Evolutionary conservation across 2,888 invertebrate genomes (phyloP).

Genomic region (Microdon myrmicae): DNA sequence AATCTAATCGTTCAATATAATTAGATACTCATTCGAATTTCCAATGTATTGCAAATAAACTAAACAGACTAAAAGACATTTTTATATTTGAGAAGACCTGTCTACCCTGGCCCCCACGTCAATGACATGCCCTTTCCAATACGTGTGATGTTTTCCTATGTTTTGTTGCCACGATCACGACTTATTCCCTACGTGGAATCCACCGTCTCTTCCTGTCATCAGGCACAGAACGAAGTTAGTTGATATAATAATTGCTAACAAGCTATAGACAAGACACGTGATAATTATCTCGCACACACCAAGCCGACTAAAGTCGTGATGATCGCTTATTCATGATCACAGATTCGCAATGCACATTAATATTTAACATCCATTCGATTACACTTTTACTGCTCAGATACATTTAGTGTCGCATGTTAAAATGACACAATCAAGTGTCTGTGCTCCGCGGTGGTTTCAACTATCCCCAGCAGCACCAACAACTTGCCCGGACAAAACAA

Average conservation of each 20-base stretch:
- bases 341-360: slow-evolving; percentile 51
- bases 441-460: slow-evolving; percentile 55
- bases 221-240: slow-evolving; percentile 17
- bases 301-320: slow-evolving; percentile 36
- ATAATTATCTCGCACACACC: slow-evolving; percentile 34
- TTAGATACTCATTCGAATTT: slow-evolving; percentile 28
- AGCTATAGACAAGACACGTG: slow-evolving; percentile 46
- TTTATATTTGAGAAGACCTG: slow-evolving; percentile 27
- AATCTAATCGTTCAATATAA: not conserved
- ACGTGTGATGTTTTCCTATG: not conserved
- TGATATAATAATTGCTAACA: slow-evolving; percentile 49
- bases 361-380: slow-evolving; percentile 45
- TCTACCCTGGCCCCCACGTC: slow-evolving; percentile 2
- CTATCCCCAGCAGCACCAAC: slow-evolving; percentile 3
- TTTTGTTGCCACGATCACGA: slow-evolving; percentile 30
- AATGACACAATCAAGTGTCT: slow-evolving; percentile 54
- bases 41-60: slow-evolving; percentile 22
- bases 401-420: slow-evolving; percentile 33
- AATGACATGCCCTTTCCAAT: no score
- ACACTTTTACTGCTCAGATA: slow-evolving; percentile 9
- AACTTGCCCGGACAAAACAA: slow-evolving; percentile 55
- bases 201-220: slow-evolving; percentile 22
- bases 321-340: slow-evolving; percentile 50
- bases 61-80: no score
- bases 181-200: slow-evolving; percentile 23